These are phyloP conservation scores for Entomobrya proxima DNA, from an alignment of 2,888 invertebrate species.

Conservation along the genomic window DNA sequence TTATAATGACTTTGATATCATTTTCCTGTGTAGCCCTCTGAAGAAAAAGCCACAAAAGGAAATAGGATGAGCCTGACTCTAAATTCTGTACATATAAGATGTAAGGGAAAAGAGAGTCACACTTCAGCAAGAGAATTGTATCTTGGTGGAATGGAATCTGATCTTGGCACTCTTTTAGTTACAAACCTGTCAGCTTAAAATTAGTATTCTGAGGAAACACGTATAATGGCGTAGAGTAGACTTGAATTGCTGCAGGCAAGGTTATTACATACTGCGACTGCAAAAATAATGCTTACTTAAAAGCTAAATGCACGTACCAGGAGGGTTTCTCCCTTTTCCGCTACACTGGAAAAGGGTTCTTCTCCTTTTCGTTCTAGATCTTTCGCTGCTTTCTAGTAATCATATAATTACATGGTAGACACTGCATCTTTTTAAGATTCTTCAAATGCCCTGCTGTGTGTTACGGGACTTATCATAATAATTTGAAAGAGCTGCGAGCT, in stretches of 20 bases:
- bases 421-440: too few species aligned
- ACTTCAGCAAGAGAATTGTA: neutral
- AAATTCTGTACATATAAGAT: too few species aligned
- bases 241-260: neutral
- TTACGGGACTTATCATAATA: neutral
- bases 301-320: neutral
- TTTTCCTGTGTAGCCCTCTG: neutral
- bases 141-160: constrained; percentile 14
- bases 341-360: neutral
- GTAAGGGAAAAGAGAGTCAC: neutral
- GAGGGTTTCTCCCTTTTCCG: neutral
- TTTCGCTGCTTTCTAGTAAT: neutral
- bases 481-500: too few species aligned
- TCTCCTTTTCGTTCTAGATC: neutral
- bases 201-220: neutral
- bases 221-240: neutral
- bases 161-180: constrained; percentile 15
- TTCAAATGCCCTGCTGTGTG: too few species aligned
- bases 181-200: constrained; percentile 13
- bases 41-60: neutral
- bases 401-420: neutral
- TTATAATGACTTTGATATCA: neutral
- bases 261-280: neutral
- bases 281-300: too few species aligned
- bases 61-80: too few species aligned